A percentile compares a stretch with the other conserved stretches of the same genome.
These are phyloP conservation scores for Diphyllodes magnificus DNA, from an alignment of 2,113 vertebrate genomes.

Conservation along the genomic window DNA sequence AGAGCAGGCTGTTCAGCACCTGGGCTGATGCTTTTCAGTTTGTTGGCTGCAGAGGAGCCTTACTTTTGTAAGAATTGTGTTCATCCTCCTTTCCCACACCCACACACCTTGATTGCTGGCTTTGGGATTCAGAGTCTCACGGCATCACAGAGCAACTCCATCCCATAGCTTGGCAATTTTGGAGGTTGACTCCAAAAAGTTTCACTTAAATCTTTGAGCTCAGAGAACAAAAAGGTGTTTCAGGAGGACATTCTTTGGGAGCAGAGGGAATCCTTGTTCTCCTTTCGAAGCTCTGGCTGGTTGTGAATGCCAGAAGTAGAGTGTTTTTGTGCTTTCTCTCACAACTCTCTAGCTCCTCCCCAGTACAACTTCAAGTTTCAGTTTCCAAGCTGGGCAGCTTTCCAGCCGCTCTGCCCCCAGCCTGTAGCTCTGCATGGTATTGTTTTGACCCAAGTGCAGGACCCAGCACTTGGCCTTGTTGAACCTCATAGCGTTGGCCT, in stretches of 20 bases:
- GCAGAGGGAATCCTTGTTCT: neutral
- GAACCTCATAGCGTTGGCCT: rapidly evolving
- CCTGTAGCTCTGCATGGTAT: neutral
- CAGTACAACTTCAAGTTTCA: neutral
- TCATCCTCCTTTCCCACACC: slow-evolving; percentile 47
- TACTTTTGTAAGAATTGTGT: neutral
- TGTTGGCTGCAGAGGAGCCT: neutral
- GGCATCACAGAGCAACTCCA: neutral
- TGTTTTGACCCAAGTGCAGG: neutral
- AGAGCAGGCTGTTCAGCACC: neutral
- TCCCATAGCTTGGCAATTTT: neutral
- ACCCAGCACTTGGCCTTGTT: neutral
- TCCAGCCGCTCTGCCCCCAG: neutral
- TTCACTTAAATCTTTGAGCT: neutral
- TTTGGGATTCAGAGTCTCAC: neutral
- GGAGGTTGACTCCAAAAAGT: neutral
- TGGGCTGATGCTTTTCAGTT: neutral
- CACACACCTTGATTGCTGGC: neutral
- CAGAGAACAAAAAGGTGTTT: neutral
- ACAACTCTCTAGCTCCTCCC: neutral
- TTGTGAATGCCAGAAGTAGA: neutral
- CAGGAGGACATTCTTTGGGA: neutral
- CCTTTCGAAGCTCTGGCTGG: neutral
- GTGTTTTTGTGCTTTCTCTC: neutral
- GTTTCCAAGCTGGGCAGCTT: neutral